Conservation (phyloP, 2,113 vertebrate genomes). For the Ondatra zibethicus region DNA sequence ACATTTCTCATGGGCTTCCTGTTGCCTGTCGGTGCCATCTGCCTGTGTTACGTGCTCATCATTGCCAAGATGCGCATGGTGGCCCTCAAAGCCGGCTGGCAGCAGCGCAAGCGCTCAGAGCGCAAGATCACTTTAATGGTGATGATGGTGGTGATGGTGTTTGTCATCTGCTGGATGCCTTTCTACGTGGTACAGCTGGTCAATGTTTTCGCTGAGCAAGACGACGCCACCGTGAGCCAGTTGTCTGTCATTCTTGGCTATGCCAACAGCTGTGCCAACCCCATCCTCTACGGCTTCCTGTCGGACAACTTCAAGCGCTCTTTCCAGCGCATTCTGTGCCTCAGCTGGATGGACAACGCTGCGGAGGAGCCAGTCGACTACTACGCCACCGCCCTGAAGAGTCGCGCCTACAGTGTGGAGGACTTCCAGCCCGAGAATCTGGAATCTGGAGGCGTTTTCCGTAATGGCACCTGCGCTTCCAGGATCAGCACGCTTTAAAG, state of each 20-base stretch:
- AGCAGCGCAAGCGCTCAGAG: slow-evolving; percentile 93
- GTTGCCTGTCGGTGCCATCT: slow-evolving; percentile 93
- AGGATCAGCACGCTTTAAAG: slow-evolving; percentile 90
- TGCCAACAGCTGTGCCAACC: slow-evolving; percentile 95
- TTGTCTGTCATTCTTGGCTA: slow-evolving; percentile 94
- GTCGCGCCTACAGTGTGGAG: slow-evolving; percentile 93
- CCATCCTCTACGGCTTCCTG: slow-evolving; percentile 94
- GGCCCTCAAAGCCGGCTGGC: slow-evolving; percentile 95
- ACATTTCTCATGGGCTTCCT: slow-evolving; percentile 95
- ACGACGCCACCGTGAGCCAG: slow-evolving; percentile 94
- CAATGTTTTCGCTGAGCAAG: slow-evolving; percentile 92
- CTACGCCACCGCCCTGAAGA: slow-evolving; percentile 94
- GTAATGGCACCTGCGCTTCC: slow-evolving; percentile 94
- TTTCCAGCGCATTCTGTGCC: slow-evolving; percentile 93
- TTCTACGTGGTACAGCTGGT: slow-evolving; percentile 95
- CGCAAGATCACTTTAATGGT: slow-evolving; percentile 95
- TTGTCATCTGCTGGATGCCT: slow-evolving; percentile 96
- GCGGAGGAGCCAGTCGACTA: slow-evolving; percentile 94
- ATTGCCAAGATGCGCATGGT: slow-evolving; percentile 94
- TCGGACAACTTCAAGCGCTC: slow-evolving; percentile 96
- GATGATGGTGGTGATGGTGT: slow-evolving; percentile 95
- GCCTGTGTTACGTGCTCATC: slow-evolving; percentile 94
- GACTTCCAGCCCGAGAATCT: slow-evolving; percentile 92
- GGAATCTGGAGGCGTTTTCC: slow-evolving; percentile 90
- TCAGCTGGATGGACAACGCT: slow-evolving; percentile 94